These are phyloP conservation scores for Acrobasis consociella DNA, from an alignment of 2,888 invertebrate species.

Conservation along the genomic window DNA sequence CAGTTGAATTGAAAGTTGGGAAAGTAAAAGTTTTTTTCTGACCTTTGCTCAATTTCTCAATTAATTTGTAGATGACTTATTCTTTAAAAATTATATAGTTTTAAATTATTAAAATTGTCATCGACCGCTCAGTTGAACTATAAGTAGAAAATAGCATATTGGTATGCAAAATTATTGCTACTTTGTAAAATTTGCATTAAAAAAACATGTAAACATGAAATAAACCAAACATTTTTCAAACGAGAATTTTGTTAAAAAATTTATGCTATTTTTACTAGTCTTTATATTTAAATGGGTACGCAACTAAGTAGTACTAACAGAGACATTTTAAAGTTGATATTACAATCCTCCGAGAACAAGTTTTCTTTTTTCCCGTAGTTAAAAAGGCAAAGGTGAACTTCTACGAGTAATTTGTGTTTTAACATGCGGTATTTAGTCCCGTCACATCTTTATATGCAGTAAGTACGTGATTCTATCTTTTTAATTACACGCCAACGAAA, in stretches of 20 bases:
- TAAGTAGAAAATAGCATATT: too few relatives aligned
- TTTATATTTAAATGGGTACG: too few relatives aligned
- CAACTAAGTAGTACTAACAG: too few relatives aligned
- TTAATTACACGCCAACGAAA: constrained; percentile 21
- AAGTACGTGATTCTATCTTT: constrained; percentile 13
- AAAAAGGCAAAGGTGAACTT: constrained; percentile 7
- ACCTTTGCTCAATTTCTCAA: not conserved
- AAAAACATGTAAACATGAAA: too few relatives aligned
- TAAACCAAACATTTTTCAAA: too few relatives aligned
- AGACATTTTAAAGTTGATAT: not conserved
- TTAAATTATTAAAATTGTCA: not conserved
- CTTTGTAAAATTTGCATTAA: too few relatives aligned
- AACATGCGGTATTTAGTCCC: not conserved
- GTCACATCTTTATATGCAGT: constrained; percentile 13
- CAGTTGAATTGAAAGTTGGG: constrained; percentile 11
- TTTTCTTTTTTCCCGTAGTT: constrained; percentile 6
- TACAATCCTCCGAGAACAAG: not conserved
- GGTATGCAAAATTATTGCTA: too few relatives aligned
- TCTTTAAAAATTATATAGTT: not conserved
- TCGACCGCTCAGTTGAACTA: too few relatives aligned
- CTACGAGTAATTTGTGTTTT: constrained; percentile 4
- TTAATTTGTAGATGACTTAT: not conserved
- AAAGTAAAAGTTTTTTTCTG: constrained; percentile 18
- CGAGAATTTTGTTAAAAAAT: too few relatives aligned
- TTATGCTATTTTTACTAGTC: too few relatives aligned